Percentiles rank a stretch among this genome's conserved stretches.
These are phyloP conservation scores for Euplexia lucipara DNA, from an alignment of 2,888 invertebrate species.

Conservation along the genomic window DNA sequence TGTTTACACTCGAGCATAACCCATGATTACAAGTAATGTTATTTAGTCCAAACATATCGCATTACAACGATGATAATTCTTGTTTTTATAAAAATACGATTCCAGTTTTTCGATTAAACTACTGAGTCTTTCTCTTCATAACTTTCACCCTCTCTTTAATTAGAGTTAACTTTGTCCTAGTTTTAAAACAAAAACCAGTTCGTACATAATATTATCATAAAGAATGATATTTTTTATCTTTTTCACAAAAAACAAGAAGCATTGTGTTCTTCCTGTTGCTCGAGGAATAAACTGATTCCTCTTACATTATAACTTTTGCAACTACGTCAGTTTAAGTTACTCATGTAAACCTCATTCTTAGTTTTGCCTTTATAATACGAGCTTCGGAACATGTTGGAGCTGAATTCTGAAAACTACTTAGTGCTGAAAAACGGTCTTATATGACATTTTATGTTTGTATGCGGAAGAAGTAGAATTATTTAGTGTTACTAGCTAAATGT, in stretches of 20 bases:
- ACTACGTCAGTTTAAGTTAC: constrained; percentile 56
- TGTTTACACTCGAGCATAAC: constrained; percentile 35
- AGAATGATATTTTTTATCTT: constrained; percentile 22
- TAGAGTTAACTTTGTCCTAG: constrained; percentile 32
- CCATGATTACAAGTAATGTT: constrained; percentile 41
- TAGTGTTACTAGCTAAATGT: not conserved
- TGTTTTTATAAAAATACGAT: constrained; percentile 14
- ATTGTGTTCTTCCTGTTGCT: constrained; percentile 52
- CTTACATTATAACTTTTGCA: constrained; percentile 59
- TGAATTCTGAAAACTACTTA: constrained; percentile 32
- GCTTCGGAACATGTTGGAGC: constrained; percentile 27
- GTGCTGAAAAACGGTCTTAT: constrained; percentile 17
- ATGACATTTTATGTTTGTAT: constrained; percentile 16
- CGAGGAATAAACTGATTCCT: constrained; percentile 52
- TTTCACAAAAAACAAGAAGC: constrained; percentile 12
- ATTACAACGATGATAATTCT: constrained; percentile 21
- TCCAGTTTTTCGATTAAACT: constrained; percentile 20
- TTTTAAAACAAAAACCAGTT: constrained; percentile 32
- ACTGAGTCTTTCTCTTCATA: constrained; percentile 10
- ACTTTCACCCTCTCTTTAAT: constrained; percentile 41
- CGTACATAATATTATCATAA: constrained; percentile 45
- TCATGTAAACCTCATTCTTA: constrained; percentile 56
- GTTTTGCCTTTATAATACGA: constrained; percentile 49
- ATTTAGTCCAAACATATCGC: constrained; percentile 27
- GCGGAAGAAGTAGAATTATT: not conserved